Conservation (phyloP, 1,140 invertebrate genomes). For the Drosophila sproati region DNA sequence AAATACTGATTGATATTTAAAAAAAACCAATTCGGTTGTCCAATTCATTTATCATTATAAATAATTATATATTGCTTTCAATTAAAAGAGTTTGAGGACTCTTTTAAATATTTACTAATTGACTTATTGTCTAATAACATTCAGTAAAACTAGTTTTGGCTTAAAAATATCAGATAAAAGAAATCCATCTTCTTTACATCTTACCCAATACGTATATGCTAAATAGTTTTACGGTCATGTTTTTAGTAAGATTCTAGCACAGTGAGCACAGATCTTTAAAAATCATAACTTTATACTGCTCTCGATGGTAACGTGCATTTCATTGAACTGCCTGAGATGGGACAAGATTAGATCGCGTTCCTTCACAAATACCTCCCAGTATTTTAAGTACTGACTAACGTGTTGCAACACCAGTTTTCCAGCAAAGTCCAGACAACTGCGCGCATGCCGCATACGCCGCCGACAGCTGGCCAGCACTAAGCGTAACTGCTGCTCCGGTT, state of each 20-base stretch:
- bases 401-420: constrained; percentile 65
- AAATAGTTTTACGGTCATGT: constrained; percentile 11
- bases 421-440: constrained; percentile 73
- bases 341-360: constrained; percentile 61
- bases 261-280: constrained; percentile 2
- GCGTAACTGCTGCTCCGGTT: constrained; percentile 65
- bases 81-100: background rate
- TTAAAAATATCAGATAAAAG: constrained; percentile 35
- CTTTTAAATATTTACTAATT: constrained; percentile 9
- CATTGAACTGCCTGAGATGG: constrained; percentile 69
- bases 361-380: constrained; percentile 65
- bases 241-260: background rate
- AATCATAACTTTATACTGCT: constrained; percentile 65
- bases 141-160: constrained; percentile 45
- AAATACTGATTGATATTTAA: background rate
- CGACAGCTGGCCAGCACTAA: constrained; percentile 57
- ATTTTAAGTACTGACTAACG: constrained; percentile 63
- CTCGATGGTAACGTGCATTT: constrained; percentile 69
- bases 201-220: constrained; percentile 30
- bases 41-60: background rate
- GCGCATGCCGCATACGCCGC: constrained; percentile 49
- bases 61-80: background rate
- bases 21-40: background rate
- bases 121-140: constrained; percentile 17
- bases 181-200: background rate